Base-by-base conservation (phyloP, 2,113 vertebrate species). In the Oxyruncus cristatus region DNA sequence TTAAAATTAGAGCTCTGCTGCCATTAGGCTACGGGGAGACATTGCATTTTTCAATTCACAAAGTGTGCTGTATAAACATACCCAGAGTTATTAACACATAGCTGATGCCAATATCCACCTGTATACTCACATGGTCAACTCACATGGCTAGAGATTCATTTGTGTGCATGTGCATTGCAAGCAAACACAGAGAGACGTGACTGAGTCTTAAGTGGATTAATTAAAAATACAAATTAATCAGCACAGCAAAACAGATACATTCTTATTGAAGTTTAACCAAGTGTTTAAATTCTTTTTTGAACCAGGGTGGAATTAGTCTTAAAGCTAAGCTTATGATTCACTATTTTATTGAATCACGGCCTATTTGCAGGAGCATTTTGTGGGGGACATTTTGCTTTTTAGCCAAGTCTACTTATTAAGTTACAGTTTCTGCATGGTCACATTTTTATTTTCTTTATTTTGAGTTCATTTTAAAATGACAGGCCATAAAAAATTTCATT, bases 391-490 rank as follows among this genome's bases (percentile, higher is more conserved):
- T 58, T 65, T 87, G 44, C 21, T 68, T 94, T 91, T 46, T 76
- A 81, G 88, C 72, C 85, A 93, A 30, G 2, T 53, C 39, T 63
- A 32, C 67, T 92, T 90, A 86, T 49, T 91, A 84, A 86, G 52
- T 86, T 88, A 93, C 59, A 84, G 68, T 81, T 93, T 91, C 65
- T 93, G 33, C 50, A 26, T 28, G 41, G 23, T 22, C 53, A 16
- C 88, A 68, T 68, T 94, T 93, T 94, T 83, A 52, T 86, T 95
- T 92, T 92, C 63, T 92, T 78, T 88, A 84, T 96, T 93, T 95
- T 89, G 33, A 32, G 67, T 73, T 96, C 76, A 35, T 94, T 93
- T 89, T 83, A 56, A 66, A 91, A 50, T 89, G 83, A 89, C 68
- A 96, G 58, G 44, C 46, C 2, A 1, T 96, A 94, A 96, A 95